These are phyloP conservation scores for Cactoblastis cactorum DNA, from an alignment of 2,888 invertebrate genomes.

Conservation along the genomic window DNA sequence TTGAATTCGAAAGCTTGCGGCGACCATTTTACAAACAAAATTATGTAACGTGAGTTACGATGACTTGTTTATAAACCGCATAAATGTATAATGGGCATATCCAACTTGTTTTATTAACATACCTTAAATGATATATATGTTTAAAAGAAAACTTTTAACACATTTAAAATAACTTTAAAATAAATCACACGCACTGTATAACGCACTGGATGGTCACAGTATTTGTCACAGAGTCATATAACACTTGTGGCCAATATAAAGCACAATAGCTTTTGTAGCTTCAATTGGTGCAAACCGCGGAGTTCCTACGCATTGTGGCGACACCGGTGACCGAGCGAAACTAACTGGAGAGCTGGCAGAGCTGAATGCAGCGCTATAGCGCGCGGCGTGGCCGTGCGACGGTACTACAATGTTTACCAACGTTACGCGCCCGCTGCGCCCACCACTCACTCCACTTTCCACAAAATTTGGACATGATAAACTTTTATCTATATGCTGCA, in stretches of 20 bases:
- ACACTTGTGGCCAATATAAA: slow-evolving; percentile 28
- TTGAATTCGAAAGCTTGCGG: slow-evolving; percentile 35
- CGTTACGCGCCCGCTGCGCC: slow-evolving; percentile 39
- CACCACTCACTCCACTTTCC: slow-evolving; percentile 46
- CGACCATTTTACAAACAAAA: slow-evolving; percentile 29
- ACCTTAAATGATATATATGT: background rate
- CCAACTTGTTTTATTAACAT: slow-evolving; percentile 3
- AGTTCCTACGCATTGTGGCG: slow-evolving; percentile 62
- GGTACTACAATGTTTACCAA: slow-evolving; percentile 51
- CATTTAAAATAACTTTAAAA: background rate
- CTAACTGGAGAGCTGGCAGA: slow-evolving; percentile 14
- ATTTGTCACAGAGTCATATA: slow-evolving; percentile 15
- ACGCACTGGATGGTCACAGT: slow-evolving; percentile 15
- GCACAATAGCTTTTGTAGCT: slow-evolving; percentile 25
- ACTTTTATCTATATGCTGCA: slow-evolving; percentile 45
- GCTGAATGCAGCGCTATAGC: slow-evolving; percentile 14
- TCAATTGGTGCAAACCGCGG: slow-evolving; percentile 48
- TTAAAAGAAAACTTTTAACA: background rate
- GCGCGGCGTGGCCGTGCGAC: slow-evolving; percentile 45
- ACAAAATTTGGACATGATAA: slow-evolving; percentile 62
- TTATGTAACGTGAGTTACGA: slow-evolving; percentile 32
- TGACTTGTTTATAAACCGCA: slow-evolving; percentile 34
- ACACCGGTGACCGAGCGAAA: slow-evolving; percentile 17
- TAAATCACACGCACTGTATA: slow-evolving; percentile 23
- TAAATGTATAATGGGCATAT: slow-evolving; percentile 9